Base-by-base conservation (phyloP, 2,888 invertebrate genomes). In the Sacculina carcini region DNA sequence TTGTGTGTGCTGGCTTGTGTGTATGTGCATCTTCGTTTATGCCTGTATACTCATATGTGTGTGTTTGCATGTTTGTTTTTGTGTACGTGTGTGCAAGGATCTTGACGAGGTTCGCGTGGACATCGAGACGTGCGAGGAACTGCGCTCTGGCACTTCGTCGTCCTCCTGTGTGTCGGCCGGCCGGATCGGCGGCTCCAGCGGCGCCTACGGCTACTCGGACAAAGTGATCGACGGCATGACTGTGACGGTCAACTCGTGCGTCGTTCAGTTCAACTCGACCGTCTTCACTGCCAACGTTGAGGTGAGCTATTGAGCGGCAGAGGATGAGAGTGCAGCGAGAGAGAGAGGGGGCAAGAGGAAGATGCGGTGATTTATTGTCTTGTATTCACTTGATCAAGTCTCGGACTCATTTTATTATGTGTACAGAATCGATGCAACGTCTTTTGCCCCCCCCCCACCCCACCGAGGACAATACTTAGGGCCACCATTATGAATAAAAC, bases 161-260 rank as follows among this genome's bases (percentile, higher is more conserved):
- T 48, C 51, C 7, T n/a, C n/a, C n/a, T n/a, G n/a, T n/a, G n/a
- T n/a, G n/a, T 47, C 55, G 3, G 54, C 61, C 54, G 48, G 55
- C 7, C 54, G 58, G 6, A 44, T 58, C 6, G 70, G 71, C 52
- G 69, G 71, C 61, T 72, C 74, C 55, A 69, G 72, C 39, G 70
- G 71, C 53, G 69, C 71, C 58, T 89, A 89, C 62, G 78, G 84
- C 60, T 86, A 82, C 66, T 79, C 81, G 54, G 81, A 87, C 63
- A 79, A 89, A 73, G 87, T 96, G 54, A 85, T 96, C 61, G 98
- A 98, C 70, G 96, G 96, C 54, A 92, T 98, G 63, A 90, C 86
- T 42, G 78, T 98, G 58, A 77, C 80, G 63, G 87, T 98, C 58
- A 96, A 96, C 67, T 84, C 84, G 52, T 89, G 96, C 53, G 79